phyloP scores from a whole-genome alignment of 2,797 vertebrate species.

The Sphenodon punctatus region DNA sequence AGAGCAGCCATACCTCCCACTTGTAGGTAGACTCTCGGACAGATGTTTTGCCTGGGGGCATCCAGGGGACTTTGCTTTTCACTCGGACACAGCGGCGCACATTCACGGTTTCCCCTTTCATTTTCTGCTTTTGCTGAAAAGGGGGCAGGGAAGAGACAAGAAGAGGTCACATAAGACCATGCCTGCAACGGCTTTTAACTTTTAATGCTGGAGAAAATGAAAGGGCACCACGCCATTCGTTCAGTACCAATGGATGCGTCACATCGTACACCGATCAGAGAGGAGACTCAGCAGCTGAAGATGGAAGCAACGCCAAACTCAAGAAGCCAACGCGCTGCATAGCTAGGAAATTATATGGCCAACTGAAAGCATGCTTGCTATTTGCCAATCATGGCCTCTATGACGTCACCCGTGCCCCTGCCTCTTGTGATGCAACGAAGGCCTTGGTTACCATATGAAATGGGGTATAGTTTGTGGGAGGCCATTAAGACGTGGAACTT shows the following conservation, averaged over 20 bases:
- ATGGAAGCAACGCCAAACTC: neutral
- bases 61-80: slow-evolving; percentile 87
- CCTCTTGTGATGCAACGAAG: neutral
- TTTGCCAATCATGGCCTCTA: neutral
- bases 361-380: neutral
- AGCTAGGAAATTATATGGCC: neutral
- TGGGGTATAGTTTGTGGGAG: neutral
- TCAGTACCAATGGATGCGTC: neutral
- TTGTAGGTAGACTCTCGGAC: slow-evolving; percentile 77
- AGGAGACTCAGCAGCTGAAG: neutral
- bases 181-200: neutral
- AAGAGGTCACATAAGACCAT: neutral
- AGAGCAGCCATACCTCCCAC: slow-evolving; percentile 84
- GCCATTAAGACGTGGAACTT: neutral
- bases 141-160: neutral
- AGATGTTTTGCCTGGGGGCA: slow-evolving; percentile 87
- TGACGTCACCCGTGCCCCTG: neutral
- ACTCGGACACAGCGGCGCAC: slow-evolving; percentile 78
- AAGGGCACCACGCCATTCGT: neutral
- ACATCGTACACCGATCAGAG: neutral
- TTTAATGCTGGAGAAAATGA: neutral
- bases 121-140: slow-evolving; percentile 74
- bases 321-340: slow-evolving; percentile 15
- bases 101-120: slow-evolving; percentile 74
- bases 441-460: neutral